Conservation (phyloP, 2,888 invertebrate genomes). For the Norana najaformis region DNA sequence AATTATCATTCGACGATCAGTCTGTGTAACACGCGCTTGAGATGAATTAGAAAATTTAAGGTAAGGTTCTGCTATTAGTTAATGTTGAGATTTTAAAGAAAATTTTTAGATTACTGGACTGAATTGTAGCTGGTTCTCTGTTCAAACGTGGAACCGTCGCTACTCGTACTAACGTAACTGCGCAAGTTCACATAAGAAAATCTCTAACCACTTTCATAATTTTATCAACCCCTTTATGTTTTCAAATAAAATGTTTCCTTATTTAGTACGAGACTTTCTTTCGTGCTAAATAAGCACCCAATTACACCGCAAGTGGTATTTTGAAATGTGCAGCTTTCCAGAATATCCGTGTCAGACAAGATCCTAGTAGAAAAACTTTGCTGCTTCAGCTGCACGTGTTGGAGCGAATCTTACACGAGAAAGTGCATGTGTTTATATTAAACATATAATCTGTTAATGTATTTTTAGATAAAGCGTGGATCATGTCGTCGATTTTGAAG, state of each 20-base stretch:
- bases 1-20: background rate
- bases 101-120: background rate
- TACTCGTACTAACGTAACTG: no score
- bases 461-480: background rate
- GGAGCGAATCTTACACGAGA: background rate
- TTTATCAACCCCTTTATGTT: no score
- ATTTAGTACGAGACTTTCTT: background rate
- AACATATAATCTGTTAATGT: background rate
- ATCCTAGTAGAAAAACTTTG: background rate
- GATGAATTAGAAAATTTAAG: background rate
- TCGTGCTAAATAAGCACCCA: background rate
- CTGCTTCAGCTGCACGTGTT: background rate
- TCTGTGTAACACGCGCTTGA: background rate
- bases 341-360: background rate
- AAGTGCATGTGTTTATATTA: background rate
- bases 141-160: background rate
- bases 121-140: background rate
- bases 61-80: background rate
- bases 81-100: background rate
- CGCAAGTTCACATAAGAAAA: no score
- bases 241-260: background rate
- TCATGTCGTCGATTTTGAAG: conserved; percentile 19
- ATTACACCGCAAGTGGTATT: background rate
- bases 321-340: background rate
- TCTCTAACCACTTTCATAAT: no score